Evolutionary conservation across 2,888 invertebrate species (phyloP).

Genomic region (Sinhomidia bicolor): DNA sequence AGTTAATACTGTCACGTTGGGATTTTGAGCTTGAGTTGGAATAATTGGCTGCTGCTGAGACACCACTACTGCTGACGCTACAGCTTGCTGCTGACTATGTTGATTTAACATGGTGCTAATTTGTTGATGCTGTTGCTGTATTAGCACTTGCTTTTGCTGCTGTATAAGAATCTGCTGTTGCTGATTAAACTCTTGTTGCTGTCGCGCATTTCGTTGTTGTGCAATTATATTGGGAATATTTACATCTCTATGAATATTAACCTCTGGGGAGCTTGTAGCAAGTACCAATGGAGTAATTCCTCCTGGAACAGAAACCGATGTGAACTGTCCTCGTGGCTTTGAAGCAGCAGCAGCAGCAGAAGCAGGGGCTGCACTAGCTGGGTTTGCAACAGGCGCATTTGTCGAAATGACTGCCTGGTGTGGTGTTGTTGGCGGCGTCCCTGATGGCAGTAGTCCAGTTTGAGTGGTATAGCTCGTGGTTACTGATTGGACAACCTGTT

Average conservation of each 20-base stretch:
- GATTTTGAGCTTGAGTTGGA: not conserved
- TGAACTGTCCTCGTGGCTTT: not conserved
- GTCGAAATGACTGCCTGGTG: no score
- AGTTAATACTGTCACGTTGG: constrained; percentile 54
- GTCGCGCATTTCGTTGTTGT: constrained; percentile 49
- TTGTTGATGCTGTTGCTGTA: constrained; percentile 10
- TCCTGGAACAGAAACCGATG: constrained; percentile 21
- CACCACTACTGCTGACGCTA: not conserved
- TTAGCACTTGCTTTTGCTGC: constrained; percentile 25
- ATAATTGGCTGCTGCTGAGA: constrained; percentile 37
- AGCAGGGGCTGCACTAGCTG: not conserved
- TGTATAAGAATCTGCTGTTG: constrained; percentile 4
- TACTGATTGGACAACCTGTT: constrained; percentile 19
- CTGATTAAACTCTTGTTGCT: constrained; percentile 56
- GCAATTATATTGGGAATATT: constrained; percentile 35
- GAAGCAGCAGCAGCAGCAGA: not conserved
- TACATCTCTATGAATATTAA: constrained; percentile 8
- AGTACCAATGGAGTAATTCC: constrained; percentile 48
- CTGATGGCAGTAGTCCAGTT: not conserved
- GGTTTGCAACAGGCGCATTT: not conserved
- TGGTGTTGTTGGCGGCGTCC: not conserved
- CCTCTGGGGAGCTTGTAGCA: not conserved
- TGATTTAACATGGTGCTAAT: not conserved
- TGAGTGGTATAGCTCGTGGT: not conserved
- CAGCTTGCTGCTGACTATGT: not conserved